Evolutionary conservation across 2,888 invertebrate species (phyloP).

Genomic region (Eupsilia transversa): DNA sequence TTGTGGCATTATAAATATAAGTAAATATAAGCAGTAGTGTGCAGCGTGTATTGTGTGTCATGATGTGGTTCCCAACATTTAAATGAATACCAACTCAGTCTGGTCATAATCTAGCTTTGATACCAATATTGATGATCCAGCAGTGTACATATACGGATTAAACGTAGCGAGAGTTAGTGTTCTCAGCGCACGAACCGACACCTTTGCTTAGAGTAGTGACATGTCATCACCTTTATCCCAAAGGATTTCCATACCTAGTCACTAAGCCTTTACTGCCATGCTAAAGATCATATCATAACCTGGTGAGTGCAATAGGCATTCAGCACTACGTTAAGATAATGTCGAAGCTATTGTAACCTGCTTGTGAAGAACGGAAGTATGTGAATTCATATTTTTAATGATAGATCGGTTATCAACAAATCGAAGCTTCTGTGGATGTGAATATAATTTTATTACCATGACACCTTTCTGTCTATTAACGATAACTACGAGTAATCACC

Average conservation of each 20-base stretch:
- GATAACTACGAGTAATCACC: neutral
- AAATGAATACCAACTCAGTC: neutral
- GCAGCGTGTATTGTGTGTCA: neutral
- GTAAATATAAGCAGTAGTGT: neutral
- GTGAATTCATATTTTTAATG: neutral
- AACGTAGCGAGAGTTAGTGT: too few relatives aligned
- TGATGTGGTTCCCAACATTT: neutral
- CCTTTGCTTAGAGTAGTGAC: neutral
- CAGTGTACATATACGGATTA: neutral
- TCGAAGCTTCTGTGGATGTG: neutral
- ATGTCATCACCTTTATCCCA: neutral
- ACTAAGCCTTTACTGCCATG: neutral
- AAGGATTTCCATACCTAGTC: neutral
- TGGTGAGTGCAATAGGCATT: neutral
- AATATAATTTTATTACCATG: neutral
- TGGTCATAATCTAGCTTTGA: neutral
- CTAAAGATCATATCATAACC: neutral
- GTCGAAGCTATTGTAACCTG: neutral
- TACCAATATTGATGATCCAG: neutral
- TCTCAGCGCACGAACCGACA: neutral
- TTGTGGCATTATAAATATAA: neutral
- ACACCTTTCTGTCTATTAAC: neutral
- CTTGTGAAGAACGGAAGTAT: neutral
- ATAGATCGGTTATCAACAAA: neutral
- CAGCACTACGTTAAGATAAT: neutral